These are phyloP conservation scores for Leptarthrus brevirostris DNA, from an alignment of 2,888 invertebrate genomes.

Conservation along the genomic window DNA sequence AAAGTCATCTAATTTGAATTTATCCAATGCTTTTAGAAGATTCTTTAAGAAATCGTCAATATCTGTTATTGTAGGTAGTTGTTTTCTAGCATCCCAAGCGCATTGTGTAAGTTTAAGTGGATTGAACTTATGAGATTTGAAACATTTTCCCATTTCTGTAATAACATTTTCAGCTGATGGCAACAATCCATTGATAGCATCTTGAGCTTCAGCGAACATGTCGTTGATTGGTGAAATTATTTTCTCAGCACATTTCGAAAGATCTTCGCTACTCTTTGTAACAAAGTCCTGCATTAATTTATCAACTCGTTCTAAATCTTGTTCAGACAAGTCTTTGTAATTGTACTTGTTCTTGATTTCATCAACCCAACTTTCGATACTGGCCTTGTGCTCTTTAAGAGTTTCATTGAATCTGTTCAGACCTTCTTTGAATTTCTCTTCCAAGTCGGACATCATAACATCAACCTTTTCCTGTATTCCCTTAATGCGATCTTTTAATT, in stretches of 20 bases:
- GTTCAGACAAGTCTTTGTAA: not conserved
- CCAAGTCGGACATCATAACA: not conserved
- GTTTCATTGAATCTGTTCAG: not conserved
- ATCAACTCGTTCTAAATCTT: not conserved
- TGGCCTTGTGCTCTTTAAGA: not conserved
- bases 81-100: not conserved
- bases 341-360: not conserved
- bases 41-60: slow-evolving; percentile 6
- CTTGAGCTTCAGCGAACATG: not conserved
- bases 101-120: slow-evolving; percentile 1
- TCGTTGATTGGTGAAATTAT: slow-evolving; percentile 1
- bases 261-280: not conserved
- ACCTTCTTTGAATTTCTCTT: slow-evolving; percentile 3
- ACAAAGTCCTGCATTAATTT: not conserved
- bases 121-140: not conserved
- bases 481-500: not conserved
- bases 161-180: not conserved
- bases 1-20: not conserved
- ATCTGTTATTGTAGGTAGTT: not conserved
- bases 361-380: not conserved
- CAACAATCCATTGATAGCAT: not conserved
- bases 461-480: not conserved
- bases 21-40: not conserved
- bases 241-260: slow-evolving; percentile 7
- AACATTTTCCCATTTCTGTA: not conserved